Conservation (phyloP, 37 sponge, comb jelly and placozoan species). For the Bolinopsis microptera region DNA sequence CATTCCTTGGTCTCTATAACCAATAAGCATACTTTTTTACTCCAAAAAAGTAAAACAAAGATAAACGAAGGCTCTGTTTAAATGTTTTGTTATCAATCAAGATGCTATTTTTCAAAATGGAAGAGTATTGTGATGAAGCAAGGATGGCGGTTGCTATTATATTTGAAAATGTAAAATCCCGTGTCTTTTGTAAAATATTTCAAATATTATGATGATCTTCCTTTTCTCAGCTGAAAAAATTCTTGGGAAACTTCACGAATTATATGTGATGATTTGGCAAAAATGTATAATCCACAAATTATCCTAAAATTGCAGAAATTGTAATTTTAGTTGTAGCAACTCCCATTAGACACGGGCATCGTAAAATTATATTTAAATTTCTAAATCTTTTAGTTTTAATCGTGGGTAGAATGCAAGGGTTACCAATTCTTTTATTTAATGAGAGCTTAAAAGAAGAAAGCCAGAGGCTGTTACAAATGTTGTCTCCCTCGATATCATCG, state of each 20-base stretch:
- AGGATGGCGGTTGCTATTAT: background rate
- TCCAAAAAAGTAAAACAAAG: too few species aligned
- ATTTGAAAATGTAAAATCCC: background rate
- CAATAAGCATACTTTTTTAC: too few species aligned
- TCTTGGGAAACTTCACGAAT: too few species aligned
- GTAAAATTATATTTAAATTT: background rate
- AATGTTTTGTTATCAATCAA: background rate
- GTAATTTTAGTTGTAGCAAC: too few species aligned
- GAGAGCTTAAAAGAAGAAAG: background rate
- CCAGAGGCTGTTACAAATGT: background rate
- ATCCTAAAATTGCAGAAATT: too few species aligned
- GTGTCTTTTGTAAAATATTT: too few species aligned
- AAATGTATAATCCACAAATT: too few species aligned
- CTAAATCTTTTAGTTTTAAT: background rate
- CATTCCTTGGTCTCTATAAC: too few species aligned
- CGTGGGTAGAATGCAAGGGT: background rate
- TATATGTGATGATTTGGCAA: too few species aligned
- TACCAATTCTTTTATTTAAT: background rate
- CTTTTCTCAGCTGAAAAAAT: too few species aligned
- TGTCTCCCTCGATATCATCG: too few species aligned
- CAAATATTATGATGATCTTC: too few species aligned
- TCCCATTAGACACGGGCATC: background rate
- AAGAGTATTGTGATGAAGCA: background rate
- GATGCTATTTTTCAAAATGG: background rate
- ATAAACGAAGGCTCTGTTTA: background rate